Conservation (phyloP, 2,113 vertebrate genomes). For the Camelus dromedarius region DNA sequence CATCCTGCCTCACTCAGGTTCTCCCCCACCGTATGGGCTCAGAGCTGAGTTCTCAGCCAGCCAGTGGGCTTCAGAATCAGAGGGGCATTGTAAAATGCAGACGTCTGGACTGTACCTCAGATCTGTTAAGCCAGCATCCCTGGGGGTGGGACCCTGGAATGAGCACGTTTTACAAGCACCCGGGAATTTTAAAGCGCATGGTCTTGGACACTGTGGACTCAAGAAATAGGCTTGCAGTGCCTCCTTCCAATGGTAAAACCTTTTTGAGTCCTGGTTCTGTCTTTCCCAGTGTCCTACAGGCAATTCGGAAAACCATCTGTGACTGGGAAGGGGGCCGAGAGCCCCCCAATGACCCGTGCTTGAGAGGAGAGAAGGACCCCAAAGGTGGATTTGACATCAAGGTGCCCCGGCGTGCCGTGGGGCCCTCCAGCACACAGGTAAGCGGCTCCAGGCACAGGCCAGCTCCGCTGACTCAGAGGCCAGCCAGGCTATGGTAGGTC, state of each 20-base stretch:
- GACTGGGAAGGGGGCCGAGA: constrained; percentile 98
- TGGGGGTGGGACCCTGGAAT: not conserved
- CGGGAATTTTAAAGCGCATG: not conserved
- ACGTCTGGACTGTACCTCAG: not conserved
- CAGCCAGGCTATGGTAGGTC: not conserved
- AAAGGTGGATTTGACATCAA: constrained; percentile 99
- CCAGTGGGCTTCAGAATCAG: not conserved
- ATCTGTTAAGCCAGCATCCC: not conserved
- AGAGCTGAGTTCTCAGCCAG: not conserved
- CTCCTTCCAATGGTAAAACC: not conserved
- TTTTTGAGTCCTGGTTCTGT: constrained; percentile 47
- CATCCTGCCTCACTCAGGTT: not conserved
- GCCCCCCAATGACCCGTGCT: constrained; percentile 97
- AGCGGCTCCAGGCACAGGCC: not conserved
- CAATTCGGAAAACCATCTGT: constrained; percentile 98
- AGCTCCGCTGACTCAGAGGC: not conserved
- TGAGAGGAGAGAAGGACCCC: constrained; percentile 98
- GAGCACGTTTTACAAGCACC: not conserved
- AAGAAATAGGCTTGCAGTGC: not conserved
- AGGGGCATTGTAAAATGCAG: not conserved
- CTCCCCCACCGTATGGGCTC: not conserved
- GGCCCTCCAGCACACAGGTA: constrained; percentile 99
- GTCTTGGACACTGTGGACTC: not conserved
- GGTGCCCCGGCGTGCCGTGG: constrained; percentile 97
- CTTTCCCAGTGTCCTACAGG: constrained; percentile 95